A percentile compares a stretch with the other conserved stretches of the same genome.
phyloP scores from a whole-genome alignment of 1,140 invertebrate species.

The Antheraea pernyi region DNA sequence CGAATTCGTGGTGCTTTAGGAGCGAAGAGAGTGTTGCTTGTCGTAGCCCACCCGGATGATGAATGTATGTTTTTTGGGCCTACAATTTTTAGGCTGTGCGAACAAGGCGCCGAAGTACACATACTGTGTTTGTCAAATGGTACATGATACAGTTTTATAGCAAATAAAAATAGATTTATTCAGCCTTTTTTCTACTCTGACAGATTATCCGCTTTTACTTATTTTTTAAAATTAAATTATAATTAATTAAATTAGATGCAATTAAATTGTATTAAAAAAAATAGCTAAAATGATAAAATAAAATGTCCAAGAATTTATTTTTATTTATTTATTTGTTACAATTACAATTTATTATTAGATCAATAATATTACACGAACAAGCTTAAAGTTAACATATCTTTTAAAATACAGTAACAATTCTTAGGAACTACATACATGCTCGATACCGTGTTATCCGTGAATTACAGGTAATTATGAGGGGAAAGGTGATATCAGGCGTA shows the following conservation, averaged over 20 bases:
- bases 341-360: too few species aligned
- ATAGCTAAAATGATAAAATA: too few species aligned
- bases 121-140: slow-evolving; percentile 93
- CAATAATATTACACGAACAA: too few species aligned
- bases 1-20: slow-evolving; percentile 59
- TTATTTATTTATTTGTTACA: too few species aligned
- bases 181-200: too few species aligned
- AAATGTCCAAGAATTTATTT: too few species aligned
- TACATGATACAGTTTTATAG: slow-evolving; percentile 52
- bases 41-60: slow-evolving; percentile 97
- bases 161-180: too few species aligned
- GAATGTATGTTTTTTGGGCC: slow-evolving; percentile 99
- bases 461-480: slow-evolving; percentile 86
- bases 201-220: too few species aligned
- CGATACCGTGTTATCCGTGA: too few species aligned
- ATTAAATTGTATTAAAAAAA: background rate
- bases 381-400: too few species aligned
- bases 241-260: slow-evolving; percentile 2
- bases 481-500: slow-evolving; percentile 83
- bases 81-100: slow-evolving; percentile 86
- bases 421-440: too few species aligned
- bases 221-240: background rate
- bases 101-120: slow-evolving; percentile 84
- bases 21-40: slow-evolving; percentile 85
- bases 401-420: too few species aligned